Base-by-base conservation (phyloP, 2,113 vertebrate genomes). In the Hemichromis elongatus region DNA sequence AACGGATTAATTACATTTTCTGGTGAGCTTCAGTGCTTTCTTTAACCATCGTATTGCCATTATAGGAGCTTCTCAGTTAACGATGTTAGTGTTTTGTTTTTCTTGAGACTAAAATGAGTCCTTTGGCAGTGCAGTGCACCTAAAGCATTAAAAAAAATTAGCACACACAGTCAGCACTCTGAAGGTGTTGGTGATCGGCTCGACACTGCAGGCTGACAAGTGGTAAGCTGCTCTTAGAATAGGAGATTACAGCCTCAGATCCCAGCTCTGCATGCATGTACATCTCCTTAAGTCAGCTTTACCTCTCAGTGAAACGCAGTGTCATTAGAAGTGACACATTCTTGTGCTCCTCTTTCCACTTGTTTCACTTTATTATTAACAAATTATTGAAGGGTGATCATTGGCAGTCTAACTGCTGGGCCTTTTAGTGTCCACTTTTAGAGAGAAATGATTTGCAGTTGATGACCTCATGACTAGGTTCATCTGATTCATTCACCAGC, bases 221-320 rank as follows among this genome's bases (percentile, higher is more conserved):
- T 89, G 78, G 40, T 94, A 95, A 95, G 86, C 78, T 86, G 86
- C 88, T 94, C 87, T 94, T 89, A 93, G 88, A 92, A 84, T 73
- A 82, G 80, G 73, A 93, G 94, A 95, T 95, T 96, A 95, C 79
- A 11, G 75, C 81, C 30, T 94, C 82, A 94, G 93, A 96, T 95
- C 95, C 95, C 88, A 91, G 94, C 91, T 96, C 93, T 95, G 92
- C 92, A 90, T 86, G 85, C 87, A 90, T 94, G 93, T 85, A 83
- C 93, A 93, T 90, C 86, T 88, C 91, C 90, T 95, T 94, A 95
- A 94, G 66, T 75, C 89, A 91, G 93, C 87, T 94, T 95, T 93
- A 80, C 63, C 82, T 78, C 79, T 82, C 57, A 47, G 83, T 92
- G 91, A 93, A 94, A 90, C 90, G 81, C 85, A 59, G 81, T 89